These are phyloP conservation scores for Xerus inauris DNA, from an alignment of 2,113 vertebrate species.

Conservation along the genomic window DNA sequence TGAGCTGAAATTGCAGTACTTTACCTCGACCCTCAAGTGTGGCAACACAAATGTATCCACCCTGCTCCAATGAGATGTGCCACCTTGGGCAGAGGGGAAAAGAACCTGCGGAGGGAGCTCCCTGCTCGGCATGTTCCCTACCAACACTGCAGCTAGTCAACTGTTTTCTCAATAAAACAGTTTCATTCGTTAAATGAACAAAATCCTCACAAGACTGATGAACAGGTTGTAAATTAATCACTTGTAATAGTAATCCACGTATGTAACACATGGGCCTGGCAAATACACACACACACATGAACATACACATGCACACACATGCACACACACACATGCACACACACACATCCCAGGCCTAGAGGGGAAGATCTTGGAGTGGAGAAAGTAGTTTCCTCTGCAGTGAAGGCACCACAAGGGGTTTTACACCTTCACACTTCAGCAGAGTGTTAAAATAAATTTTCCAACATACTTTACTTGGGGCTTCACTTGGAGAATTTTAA, in stretches of 20 bases:
- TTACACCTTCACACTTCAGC: neutral
- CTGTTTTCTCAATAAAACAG: too few relatives aligned
- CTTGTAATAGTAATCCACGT: too few relatives aligned
- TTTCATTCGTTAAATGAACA: neutral
- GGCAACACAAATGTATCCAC: too few relatives aligned
- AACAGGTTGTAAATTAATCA: neutral
- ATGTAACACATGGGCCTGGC: accelerated
- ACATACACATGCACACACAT: too few relatives aligned
- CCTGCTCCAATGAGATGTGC: too few relatives aligned
- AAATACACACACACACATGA: too few relatives aligned
- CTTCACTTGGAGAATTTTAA: neutral
- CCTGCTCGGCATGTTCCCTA: accelerated
- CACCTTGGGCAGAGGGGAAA: neutral
- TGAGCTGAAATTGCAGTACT: too few relatives aligned
- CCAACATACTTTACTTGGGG: neutral
- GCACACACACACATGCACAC: too few relatives aligned
- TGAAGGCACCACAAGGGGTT: too few relatives aligned
- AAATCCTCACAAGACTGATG: too few relatives aligned
- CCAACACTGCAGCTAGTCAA: neutral
- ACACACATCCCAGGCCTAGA: neutral
- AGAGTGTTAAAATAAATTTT: neutral
- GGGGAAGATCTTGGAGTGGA: accelerated
- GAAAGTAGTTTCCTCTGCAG: neutral
- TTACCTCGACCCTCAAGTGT: accelerated
- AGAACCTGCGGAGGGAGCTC: neutral